Evolutionary conservation across 2,797 vertebrate genomes (phyloP).

Genomic region (Catharus ustulatus): DNA sequence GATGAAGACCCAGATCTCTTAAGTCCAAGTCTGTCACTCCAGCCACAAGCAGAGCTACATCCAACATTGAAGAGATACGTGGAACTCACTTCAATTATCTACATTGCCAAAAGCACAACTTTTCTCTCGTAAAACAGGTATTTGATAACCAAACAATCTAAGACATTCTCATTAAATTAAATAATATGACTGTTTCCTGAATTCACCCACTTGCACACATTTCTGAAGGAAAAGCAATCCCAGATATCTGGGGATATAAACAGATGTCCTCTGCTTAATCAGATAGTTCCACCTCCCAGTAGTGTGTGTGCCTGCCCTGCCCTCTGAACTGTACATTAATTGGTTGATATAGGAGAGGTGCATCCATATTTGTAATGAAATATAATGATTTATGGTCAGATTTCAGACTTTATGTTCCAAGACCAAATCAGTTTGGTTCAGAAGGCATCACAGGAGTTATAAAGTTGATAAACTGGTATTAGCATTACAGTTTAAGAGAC

Average conservation of each 20-base stretch:
- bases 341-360: background rate
- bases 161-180: background rate
- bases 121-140: background rate
- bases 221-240: background rate
- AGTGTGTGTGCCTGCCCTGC: background rate
- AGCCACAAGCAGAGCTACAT: background rate
- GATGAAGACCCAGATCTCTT: background rate
- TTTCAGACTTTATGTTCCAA: background rate
- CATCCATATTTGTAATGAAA: background rate
- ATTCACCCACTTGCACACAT: background rate
- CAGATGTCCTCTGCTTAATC: background rate
- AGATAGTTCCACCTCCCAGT: background rate
- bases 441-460: constrained; percentile 2
- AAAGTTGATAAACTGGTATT: constrained; percentile 18
- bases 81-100: background rate
- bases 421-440: background rate
- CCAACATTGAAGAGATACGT: background rate
- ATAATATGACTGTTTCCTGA: background rate
- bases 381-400: background rate
- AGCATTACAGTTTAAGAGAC: background rate
- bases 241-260: background rate
- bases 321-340: background rate
- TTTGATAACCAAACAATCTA: background rate
- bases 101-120: background rate
- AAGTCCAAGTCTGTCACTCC: background rate